A percentile compares a stretch with the other conserved stretches of the same genome.
Evolutionary conservation across 1,140 invertebrate genomes (phyloP).

Genomic region (Drosophila suzukii): DNA sequence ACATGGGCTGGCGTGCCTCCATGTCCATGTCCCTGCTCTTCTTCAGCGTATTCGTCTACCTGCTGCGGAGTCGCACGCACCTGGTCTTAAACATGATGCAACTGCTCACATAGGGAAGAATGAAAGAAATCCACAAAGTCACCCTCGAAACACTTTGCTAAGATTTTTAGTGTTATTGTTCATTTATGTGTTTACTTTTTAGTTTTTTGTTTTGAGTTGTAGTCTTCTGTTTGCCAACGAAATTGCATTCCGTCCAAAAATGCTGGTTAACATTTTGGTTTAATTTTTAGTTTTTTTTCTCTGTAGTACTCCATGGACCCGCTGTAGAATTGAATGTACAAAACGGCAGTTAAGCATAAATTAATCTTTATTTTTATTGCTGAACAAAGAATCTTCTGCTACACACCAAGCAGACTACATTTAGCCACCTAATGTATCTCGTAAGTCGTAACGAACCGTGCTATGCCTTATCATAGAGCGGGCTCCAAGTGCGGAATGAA

Average conservation of each 20-base stretch:
- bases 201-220: constrained; percentile 50
- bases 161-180: constrained; percentile 45
- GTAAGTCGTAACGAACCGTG: constrained; percentile 30
- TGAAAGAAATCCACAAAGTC: constrained; percentile 3
- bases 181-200: constrained; percentile 28
- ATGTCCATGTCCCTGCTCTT: constrained; percentile 77
- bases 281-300: constrained; percentile 32
- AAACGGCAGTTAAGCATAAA: constrained; percentile 38
- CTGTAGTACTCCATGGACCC: constrained; percentile 17
- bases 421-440: constrained; percentile 46
- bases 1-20: constrained; percentile 86
- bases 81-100: constrained; percentile 70
- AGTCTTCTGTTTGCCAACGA: constrained; percentile 46
- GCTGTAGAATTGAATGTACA: constrained; percentile 62
- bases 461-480: constrained; percentile 59
- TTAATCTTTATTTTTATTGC: constrained; percentile 38
- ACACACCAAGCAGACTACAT: constrained; percentile 36
- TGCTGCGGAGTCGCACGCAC: constrained; percentile 79
- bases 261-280: constrained; percentile 52
- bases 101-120: constrained; percentile 63
- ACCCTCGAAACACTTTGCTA: constrained; percentile 26
- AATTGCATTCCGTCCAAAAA: constrained; percentile 79
- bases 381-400: constrained; percentile 31
- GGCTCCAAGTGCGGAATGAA: constrained; percentile 46
- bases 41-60: constrained; percentile 79